Percentiles rank a stretch among this genome's conserved stretches.
phyloP scores from a whole-genome alignment of 2,797 vertebrate genomes.

The Lindbergichthys nudifrons region DNA sequence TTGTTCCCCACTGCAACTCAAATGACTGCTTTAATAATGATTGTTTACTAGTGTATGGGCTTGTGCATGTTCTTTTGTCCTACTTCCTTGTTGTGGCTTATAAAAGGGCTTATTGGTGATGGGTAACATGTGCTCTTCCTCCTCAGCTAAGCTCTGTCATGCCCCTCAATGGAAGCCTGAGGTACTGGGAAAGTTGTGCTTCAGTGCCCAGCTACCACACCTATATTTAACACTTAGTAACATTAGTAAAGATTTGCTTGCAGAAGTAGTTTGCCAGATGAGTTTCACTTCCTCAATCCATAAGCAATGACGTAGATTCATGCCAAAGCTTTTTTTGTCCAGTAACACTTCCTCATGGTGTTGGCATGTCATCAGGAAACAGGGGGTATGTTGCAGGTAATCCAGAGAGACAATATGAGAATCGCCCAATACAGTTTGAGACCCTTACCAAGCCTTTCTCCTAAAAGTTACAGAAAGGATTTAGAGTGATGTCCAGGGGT shows the following conservation, averaged over 20 bases:
- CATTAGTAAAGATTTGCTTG: neutral
- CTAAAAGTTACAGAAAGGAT: neutral
- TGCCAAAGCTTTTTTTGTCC: constrained; percentile 2
- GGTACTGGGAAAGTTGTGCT: constrained; percentile 29
- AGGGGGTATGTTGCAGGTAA: constrained; percentile 34
- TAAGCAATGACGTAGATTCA: constrained; percentile 5
- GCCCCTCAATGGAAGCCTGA: constrained; percentile 49
- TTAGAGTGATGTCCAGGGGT: neutral
- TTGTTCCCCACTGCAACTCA: constrained; percentile 12
- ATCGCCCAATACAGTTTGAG: neutral
- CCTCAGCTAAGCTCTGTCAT: constrained; percentile 23
- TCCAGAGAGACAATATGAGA: constrained; percentile 21
- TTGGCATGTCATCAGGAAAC: constrained; percentile 49
- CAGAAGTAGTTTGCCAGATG: neutral
- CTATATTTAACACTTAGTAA: constrained; percentile 10
- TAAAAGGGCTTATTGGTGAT: constrained; percentile 19
- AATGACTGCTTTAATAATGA: constrained; percentile 4
- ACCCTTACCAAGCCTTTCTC: neutral
- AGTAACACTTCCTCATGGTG: constrained; percentile 47
- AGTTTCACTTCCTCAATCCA: constrained; percentile 68
- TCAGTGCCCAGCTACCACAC: neutral
- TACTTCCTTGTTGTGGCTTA: constrained; percentile 38
- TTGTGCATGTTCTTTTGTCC: constrained; percentile 35
- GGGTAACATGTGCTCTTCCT: constrained; percentile 22
- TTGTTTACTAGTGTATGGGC: constrained; percentile 29